These are phyloP conservation scores for Lissocephala sabroskyi DNA, from an alignment of 2,888 invertebrate genomes.

Conservation along the genomic window DNA sequence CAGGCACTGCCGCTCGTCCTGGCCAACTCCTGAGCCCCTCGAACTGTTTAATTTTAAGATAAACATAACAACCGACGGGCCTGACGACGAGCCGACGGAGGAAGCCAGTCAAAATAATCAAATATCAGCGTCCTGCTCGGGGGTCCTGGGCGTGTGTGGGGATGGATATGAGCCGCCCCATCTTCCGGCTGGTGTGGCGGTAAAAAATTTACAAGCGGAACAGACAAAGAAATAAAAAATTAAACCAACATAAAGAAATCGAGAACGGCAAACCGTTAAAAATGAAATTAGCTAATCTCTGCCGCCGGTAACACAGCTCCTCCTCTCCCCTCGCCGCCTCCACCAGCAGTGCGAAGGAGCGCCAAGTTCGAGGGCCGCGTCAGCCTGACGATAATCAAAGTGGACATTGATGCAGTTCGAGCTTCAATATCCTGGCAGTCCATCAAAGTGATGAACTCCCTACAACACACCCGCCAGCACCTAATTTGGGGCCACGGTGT, in stretches of 20 bases:
- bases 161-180: constrained; percentile 30
- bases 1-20: neutral
- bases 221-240: constrained; percentile 31
- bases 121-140: constrained; percentile 7
- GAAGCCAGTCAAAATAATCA: constrained; percentile 41
- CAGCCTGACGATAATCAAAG: too few relatives aligned
- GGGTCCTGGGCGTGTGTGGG: constrained; percentile 35
- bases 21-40: constrained; percentile 10
- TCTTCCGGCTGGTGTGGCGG: neutral
- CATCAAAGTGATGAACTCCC: too few relatives aligned
- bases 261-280: neutral
- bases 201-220: constrained; percentile 46
- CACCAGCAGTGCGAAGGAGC: too few relatives aligned
- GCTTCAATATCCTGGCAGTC: too few relatives aligned
- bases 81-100: constrained; percentile 10
- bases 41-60: constrained; percentile 10
- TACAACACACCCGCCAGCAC: too few relatives aligned
- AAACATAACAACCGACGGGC: constrained; percentile 12
- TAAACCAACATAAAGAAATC: constrained; percentile 8
- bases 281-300: constrained; percentile 34
- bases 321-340: too few relatives aligned
- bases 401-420: too few relatives aligned
- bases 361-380: too few relatives aligned
- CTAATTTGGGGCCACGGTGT: too few relatives aligned
- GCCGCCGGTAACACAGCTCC: constrained; percentile 44